Conservation (phyloP, 2,797 vertebrate species). For the Epinephelus coioides region DNA sequence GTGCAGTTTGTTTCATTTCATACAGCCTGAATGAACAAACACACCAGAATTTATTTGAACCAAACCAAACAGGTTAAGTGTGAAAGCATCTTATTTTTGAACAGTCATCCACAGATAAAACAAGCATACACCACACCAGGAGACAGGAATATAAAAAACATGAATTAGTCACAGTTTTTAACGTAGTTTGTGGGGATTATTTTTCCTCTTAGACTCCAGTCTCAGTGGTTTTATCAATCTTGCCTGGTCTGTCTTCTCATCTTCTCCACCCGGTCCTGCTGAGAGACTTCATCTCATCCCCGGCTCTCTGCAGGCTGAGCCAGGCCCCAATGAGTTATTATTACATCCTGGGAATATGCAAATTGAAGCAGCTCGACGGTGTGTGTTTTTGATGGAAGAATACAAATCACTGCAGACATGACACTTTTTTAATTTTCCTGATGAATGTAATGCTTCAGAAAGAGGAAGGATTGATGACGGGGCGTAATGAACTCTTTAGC, state of each 20-base stretch:
- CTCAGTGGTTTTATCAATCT: background rate
- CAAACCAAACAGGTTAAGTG: background rate
- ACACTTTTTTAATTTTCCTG: slow-evolving; percentile 88
- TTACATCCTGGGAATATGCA: slow-evolving; percentile 79
- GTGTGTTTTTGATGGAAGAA: slow-evolving; percentile 84
- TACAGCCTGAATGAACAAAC: background rate
- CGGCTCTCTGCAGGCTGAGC: slow-evolving; percentile 41
- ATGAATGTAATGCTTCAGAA: slow-evolving; percentile 83
- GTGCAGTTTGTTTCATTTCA: background rate
- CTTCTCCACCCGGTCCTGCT: slow-evolving; percentile 16
- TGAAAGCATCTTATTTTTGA: background rate
- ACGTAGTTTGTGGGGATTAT: background rate
- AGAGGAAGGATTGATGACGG: slow-evolving; percentile 81
- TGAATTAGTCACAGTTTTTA: background rate
- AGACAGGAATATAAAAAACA: background rate
- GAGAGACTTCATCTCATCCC: slow-evolving; percentile 40
- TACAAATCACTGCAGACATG: slow-evolving; percentile 82
- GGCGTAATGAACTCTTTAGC: slow-evolving; percentile 77
- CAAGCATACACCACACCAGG: background rate
- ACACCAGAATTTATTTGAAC: background rate
- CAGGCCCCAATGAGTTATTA: slow-evolving; percentile 77
- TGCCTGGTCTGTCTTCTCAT: background rate
- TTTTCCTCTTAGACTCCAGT: background rate
- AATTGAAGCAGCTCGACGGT: slow-evolving; percentile 70
- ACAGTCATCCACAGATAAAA: background rate